A percentile compares a stretch with the other conserved stretches of the same genome.
Conservation (phyloP, 2,113 vertebrate species). For the Corydoras maculifer region DNA sequence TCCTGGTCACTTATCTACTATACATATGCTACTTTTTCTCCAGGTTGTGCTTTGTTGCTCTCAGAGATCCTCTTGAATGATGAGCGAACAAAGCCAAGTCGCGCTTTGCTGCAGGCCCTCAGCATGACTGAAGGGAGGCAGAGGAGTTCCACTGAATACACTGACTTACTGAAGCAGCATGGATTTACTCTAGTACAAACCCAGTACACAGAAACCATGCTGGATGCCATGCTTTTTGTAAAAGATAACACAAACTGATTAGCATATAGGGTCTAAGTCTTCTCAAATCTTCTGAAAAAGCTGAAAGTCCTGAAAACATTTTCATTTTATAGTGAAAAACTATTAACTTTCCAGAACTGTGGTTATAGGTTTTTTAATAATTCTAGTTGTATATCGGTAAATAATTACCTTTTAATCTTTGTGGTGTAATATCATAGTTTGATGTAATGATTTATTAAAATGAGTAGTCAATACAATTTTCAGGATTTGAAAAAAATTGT, state of each 20-base stretch:
- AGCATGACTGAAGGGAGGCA: constrained; percentile 77
- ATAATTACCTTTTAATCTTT: no score
- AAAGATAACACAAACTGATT: constrained; percentile 48
- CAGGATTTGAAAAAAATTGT: no score
- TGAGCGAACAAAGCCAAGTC: constrained; percentile 58
- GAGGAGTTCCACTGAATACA: constrained; percentile 73
- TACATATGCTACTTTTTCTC: constrained; percentile 14
- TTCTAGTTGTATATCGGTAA: no score
- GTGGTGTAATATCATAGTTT: no score
- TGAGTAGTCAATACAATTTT: no score
- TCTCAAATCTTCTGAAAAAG: no score
- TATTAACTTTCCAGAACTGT: no score
- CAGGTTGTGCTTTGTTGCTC: constrained; percentile 76
- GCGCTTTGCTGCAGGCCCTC: constrained; percentile 76
- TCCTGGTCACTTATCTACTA: background rate
- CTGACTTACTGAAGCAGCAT: constrained; percentile 65
- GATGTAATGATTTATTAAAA: no score
- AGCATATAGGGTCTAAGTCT: no score
- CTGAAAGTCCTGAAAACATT: no score
- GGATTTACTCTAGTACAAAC: constrained; percentile 62
- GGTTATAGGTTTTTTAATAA: no score
- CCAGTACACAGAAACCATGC: constrained; percentile 66
- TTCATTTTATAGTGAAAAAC: no score
- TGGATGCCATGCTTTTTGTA: constrained; percentile 73
- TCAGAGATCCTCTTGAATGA: constrained; percentile 78